Conservation (phyloP, 1,140 invertebrate genomes). For the Manduca sexta region DNA sequence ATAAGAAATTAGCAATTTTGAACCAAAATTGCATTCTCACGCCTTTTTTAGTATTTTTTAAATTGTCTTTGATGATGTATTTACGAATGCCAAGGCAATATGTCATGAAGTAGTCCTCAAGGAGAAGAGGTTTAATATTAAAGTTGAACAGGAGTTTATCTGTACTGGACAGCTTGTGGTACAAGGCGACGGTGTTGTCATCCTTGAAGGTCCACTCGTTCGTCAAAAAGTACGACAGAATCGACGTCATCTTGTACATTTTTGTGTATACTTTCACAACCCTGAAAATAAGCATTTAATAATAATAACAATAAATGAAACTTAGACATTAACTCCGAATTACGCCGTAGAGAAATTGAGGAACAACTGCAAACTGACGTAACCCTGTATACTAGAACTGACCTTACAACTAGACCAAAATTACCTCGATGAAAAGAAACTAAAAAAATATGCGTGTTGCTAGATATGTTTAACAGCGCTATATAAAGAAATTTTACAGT, state of each 20-base stretch:
- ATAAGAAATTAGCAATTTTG: constrained; percentile 1
- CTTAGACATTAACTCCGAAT: too few relatives aligned
- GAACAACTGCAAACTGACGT: too few relatives aligned
- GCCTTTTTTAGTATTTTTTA: constrained; percentile 10
- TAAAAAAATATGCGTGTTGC: too few relatives aligned
- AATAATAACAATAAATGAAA: too few relatives aligned
- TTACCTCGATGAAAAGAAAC: too few relatives aligned
- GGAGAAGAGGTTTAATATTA: constrained; percentile 11
- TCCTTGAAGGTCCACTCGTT: constrained; percentile 21
- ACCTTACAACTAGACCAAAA: too few relatives aligned
- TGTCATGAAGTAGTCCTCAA: neutral
- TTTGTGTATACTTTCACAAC: constrained; percentile 18
- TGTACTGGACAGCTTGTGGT: constrained; percentile 3
- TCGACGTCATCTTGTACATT: constrained; percentile 2
- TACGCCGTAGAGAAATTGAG: too few relatives aligned
- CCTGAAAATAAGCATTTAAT: constrained; percentile 23
- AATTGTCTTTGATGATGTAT: constrained; percentile 27
- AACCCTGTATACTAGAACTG: too few relatives aligned
- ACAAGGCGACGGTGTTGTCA: constrained; percentile 8
- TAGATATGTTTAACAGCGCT: too few relatives aligned
- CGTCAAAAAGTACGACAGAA: constrained; percentile 12
- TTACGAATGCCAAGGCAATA: constrained; percentile 22
- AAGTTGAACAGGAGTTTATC: constrained; percentile 23
- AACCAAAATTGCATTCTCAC: constrained; percentile 14
- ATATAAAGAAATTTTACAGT: too few relatives aligned